phyloP scores from a whole-genome alignment of 2,113 vertebrate genomes.

The Balaeniceps rex region DNA sequence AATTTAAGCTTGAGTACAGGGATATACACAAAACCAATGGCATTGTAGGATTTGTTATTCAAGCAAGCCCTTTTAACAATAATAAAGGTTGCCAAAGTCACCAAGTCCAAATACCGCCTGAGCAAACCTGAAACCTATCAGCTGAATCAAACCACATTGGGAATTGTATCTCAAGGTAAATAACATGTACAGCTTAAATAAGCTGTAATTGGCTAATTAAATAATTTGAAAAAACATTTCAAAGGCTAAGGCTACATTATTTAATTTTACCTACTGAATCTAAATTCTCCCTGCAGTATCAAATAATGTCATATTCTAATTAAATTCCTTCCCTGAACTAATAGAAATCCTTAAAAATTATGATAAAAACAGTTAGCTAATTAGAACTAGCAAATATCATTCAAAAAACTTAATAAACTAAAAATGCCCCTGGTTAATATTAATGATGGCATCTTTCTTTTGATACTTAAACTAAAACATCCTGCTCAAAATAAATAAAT shows the following conservation, averaged over 20 bases:
- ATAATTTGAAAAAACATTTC: conserved; percentile 48
- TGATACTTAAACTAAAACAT: background rate
- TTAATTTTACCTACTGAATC: conserved; percentile 42
- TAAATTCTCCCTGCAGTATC: conserved; percentile 37
- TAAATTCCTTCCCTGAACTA: conserved; percentile 16
- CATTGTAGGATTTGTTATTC: background rate
- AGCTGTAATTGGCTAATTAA: conserved; percentile 35
- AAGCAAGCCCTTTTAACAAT: background rate
- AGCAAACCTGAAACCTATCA: background rate
- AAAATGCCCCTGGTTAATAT: conserved; percentile 17
- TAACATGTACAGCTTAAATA: conserved; percentile 12
- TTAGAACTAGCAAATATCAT: conserved; percentile 19
- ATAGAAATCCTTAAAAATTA: conserved; percentile 25
- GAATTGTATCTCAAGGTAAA: conserved; percentile 31
- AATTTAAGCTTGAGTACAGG: background rate
- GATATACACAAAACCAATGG: background rate
- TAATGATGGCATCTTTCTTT: background rate
- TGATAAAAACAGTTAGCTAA: conserved; percentile 11
- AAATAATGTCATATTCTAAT: conserved; percentile 43
- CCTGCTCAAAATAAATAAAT: background rate
- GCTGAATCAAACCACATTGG: background rate
- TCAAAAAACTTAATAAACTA: background rate
- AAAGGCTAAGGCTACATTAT: conserved; percentile 1
- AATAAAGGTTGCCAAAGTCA: background rate
- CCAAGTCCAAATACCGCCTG: background rate